Evolutionary conservation across 2,113 vertebrate species (phyloP), one percentile per base, ranked within the genome.

Genomic region (Crotalus horridus): DNA sequence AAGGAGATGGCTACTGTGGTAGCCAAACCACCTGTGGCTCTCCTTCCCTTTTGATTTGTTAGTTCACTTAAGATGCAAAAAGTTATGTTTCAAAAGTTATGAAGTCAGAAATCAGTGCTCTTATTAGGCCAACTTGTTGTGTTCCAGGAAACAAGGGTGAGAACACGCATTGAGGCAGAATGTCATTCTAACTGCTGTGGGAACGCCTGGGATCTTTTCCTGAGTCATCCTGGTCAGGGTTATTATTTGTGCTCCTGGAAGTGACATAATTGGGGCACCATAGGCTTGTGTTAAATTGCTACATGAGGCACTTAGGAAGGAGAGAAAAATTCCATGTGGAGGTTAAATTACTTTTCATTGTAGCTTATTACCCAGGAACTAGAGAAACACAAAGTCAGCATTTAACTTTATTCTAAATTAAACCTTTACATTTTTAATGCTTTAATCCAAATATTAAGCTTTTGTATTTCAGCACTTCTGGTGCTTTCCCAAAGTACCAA

Each of bases 301-400:
- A 39, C 33, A 81, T 1, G 6, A 81, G 69, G 33, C 6, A 7
- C n/a, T 56, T 5, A 61, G n/a, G 6, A 20, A 74, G 15, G 33
- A 33, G n/a, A 17, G 15, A 33, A 74, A 74, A 74, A 74, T 20
- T 74, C 69, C n/a, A 39, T 7, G n/a, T 74, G 69, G n/a, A 20
- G n/a, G 69, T 33, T 69, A 69, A 91, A 46, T 88, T 2, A 12
- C 3, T 59, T 13, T 39, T 94, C 51, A 29, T 90, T 94, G 29
- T 90, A 69, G 88, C 92, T 89, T 93, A 92, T 87, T 88, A 94
- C 90, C 10, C 90, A 90, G 93, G 94, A 5, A 90, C 10, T 64
- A 55, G 85, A 20, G 33, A 90, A 87, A 58, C 87, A 23, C 46
- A 56, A 51, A 90, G 26, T 17, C 53, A 93, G 26, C 87, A 20